Evolutionary conservation across 2,113 vertebrate genomes (phyloP).

Genomic region (Hippocampus zosterae): DNA sequence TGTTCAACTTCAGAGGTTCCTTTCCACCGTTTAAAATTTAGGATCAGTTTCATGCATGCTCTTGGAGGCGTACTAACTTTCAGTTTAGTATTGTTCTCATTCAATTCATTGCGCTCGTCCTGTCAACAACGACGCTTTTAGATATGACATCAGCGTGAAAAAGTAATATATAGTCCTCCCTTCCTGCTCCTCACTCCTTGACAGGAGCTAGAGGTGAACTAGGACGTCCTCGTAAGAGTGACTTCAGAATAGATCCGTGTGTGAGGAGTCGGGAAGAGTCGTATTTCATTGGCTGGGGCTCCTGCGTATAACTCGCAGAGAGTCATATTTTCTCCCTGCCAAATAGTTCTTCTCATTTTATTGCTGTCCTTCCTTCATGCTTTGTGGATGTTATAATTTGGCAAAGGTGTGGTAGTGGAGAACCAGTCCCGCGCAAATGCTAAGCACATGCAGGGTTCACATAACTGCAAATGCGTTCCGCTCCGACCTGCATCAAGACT

Average conservation of each 20-base stretch:
- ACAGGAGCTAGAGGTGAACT: constrained; percentile 2
- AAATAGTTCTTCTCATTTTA: constrained; percentile 5
- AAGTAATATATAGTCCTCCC: not conserved
- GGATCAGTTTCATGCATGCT: not conserved
- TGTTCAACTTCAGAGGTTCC: not conserved
- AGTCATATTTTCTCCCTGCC: constrained; percentile 23
- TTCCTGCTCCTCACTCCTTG: not conserved
- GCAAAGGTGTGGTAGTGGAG: constrained; percentile 1
- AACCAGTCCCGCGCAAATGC: constrained; percentile 17
- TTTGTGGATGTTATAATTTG: not conserved
- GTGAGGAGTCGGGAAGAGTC: constrained; percentile 33
- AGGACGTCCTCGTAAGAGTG: constrained; percentile 28
- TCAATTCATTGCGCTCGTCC: not conserved
- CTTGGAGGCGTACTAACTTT: not conserved
- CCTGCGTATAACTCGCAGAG: constrained; percentile 23
- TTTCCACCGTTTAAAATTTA: not conserved
- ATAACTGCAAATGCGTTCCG: constrained; percentile 8
- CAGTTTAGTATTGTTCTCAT: not conserved
- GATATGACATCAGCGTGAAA: constrained; percentile 2
- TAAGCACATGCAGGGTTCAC: constrained; percentile 14
- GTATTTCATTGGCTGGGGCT: constrained; percentile 35
- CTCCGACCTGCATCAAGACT: constrained; percentile 20
- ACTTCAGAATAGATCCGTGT: constrained; percentile 47
- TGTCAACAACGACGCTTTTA: not conserved
- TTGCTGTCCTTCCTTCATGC: not conserved